Evolutionary conservation across 1,140 invertebrate genomes (phyloP).

Genomic region (Ceratosolen fusciceps): DNA sequence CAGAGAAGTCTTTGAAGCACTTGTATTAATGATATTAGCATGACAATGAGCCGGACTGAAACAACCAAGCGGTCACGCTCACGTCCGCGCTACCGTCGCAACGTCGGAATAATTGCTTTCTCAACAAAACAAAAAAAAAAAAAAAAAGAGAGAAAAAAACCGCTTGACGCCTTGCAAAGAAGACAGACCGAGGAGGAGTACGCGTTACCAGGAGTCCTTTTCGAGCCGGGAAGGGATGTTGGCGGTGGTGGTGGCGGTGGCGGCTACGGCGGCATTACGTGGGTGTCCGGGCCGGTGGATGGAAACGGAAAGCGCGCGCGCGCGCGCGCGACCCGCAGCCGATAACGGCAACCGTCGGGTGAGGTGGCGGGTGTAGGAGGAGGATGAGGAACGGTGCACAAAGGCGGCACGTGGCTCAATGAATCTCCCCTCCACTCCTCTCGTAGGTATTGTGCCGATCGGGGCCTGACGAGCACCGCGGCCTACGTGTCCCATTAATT

Average conservation of each 20-base stretch:
- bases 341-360: no score
- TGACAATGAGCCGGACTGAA: background rate
- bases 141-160: no score
- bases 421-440: no score
- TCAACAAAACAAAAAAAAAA: no score
- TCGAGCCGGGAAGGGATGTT: background rate
- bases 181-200: background rate
- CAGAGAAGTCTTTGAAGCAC: background rate
- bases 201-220: no score
- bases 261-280: slow-evolving; percentile 44
- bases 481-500: slow-evolving; percentile 48
- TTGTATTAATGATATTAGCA: slow-evolving; percentile 13
- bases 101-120: background rate
- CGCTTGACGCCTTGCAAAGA: background rate
- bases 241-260: background rate
- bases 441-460: slow-evolving; percentile 20
- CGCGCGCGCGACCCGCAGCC: slow-evolving; percentile 51
- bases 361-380: background rate
- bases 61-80: background rate
- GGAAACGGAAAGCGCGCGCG: slow-evolving; percentile 66
- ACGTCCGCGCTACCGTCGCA: background rate
- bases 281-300: slow-evolving; percentile 66
- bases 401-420: slow-evolving; percentile 44
- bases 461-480: background rate
- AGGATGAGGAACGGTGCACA: background rate